These are phyloP conservation scores for Megathymus violae DNA, from an alignment of 1,140 invertebrate species.

Conservation along the genomic window DNA sequence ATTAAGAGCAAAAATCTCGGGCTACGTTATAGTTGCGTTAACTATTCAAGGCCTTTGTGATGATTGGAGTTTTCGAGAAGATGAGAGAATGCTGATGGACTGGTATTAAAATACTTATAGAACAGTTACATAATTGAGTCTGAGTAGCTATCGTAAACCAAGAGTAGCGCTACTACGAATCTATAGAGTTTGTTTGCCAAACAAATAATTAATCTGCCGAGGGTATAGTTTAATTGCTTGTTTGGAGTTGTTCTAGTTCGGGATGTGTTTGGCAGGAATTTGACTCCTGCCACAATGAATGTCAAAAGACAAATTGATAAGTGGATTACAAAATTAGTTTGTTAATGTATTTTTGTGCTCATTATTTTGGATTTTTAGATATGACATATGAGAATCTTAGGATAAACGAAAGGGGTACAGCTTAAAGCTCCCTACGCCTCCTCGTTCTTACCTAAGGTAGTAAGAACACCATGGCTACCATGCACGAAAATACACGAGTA, in stretches of 20 bases:
- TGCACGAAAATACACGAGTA: no score
- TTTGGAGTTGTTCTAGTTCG: slow-evolving; percentile 62
- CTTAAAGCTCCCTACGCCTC: no score
- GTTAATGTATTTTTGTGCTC: neutral
- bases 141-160: slow-evolving; percentile 24
- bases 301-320: slow-evolving; percentile 33
- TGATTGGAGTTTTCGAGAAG: no score
- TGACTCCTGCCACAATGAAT: slow-evolving; percentile 32
- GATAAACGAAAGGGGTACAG: no score
- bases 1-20: no score
- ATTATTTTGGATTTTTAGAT: neutral
- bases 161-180: slow-evolving; percentile 1
- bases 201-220: slow-evolving; percentile 68
- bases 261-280: slow-evolving; percentile 41
- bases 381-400: no score
- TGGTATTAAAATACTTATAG: no score
- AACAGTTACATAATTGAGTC: neutral
- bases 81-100: no score
- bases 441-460: no score
- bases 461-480: no score
- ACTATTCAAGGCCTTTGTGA: no score
- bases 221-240: slow-evolving; percentile 70
- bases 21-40: no score
- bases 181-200: slow-evolving; percentile 56
- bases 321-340: slow-evolving; percentile 34